These are phyloP conservation scores for Trichomalopsis sarcophagae DNA, from an alignment of 1,140 invertebrate genomes.

Conservation along the genomic window DNA sequence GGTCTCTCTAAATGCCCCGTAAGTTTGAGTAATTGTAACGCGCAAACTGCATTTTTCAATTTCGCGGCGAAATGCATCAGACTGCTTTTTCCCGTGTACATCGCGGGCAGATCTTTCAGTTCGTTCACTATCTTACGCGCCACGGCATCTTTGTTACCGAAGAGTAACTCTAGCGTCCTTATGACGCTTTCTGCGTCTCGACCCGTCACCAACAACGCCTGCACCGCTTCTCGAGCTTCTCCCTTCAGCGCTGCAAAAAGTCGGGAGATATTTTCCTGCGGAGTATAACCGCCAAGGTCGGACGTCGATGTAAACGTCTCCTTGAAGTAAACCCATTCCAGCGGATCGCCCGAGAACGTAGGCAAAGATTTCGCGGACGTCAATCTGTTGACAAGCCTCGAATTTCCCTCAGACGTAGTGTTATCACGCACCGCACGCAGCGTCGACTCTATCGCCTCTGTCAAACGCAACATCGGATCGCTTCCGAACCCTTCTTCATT, in stretches of 20 bases:
- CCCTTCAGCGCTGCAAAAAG: conserved; percentile 20
- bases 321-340: conserved; percentile 10
- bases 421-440: background rate
- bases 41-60: background rate
- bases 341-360: background rate
- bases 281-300: background rate
- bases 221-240: conserved; percentile 11
- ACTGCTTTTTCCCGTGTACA: background rate
- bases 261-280: conserved; percentile 13
- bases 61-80: background rate
- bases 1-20: background rate
- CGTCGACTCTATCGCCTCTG: background rate
- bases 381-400: background rate
- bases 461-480: too few relatives aligned
- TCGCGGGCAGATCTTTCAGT: background rate
- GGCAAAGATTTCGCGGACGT: background rate
- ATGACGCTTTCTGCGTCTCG: background rate
- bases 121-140: background rate
- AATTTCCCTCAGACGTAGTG: background rate
- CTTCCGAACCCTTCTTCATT: too few relatives aligned
- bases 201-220: background rate
- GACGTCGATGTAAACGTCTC: background rate
- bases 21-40: background rate
- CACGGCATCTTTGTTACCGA: background rate
- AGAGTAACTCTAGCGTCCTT: background rate